Evolutionary conservation across 2,113 vertebrate species (phyloP), one percentile per base, ranked within the genome.

Genomic region (Isichthys henryi): DNA sequence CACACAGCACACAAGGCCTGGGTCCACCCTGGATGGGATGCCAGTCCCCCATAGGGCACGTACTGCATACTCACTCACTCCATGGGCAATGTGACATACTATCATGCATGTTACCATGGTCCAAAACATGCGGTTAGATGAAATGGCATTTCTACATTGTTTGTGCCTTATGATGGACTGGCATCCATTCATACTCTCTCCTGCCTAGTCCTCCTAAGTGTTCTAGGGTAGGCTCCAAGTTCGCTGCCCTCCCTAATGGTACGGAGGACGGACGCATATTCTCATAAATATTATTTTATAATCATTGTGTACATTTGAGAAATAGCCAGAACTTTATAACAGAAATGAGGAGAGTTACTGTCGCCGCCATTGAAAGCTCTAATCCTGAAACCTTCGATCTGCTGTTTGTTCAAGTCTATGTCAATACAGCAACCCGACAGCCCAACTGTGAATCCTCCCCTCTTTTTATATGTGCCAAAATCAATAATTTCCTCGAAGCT

Each of bases 381-480:
- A 43, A 80, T 80, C 35, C 4, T 43, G 35, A 80, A 80, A 46
- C 82, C 39, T 84, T 84, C 21, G 82, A 46, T 45, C 82, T 84
- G 45, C 8, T 23, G 39, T 84, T 84, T 46, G 84, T 53, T 86
- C 19, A 80, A 19, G 74, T 80, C 74, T 80, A 17, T 52, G 45
- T 49, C 84, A 86, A 49, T 86, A 86, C 27, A 50, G 84, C n/a
- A 23, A 3, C 45, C 82, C 7, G 43, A 84, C 82, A 85, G 45
- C 84, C 21, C 39, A n/a, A 50, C n/a, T 86, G 46, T 31, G 11
- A 52, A 86, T 86, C 46, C 84, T 6, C 49, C 84, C 27, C 48
- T 80, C 74, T 39, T 86, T 52, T 86, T 4, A 86, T 86, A n/a
- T 85, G 45, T 49, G 43, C 82, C 43, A 85, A 53, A 53, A 86